These are phyloP conservation scores for Drosophila vallismaia DNA, from an alignment of 2,888 invertebrate species.

Conservation along the genomic window DNA sequence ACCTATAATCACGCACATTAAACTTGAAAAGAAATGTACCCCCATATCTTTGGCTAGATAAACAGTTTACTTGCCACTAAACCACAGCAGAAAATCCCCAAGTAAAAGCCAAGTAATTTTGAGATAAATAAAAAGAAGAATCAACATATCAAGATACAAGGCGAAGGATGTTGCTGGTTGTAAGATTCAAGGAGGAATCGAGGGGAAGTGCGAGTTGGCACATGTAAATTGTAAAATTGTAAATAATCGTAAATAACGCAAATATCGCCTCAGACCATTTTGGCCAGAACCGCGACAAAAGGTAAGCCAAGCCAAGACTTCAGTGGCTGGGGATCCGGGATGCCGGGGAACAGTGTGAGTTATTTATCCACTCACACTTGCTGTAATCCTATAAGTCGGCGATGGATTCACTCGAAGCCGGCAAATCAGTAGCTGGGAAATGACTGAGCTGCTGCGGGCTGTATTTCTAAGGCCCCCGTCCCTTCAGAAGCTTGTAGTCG, in stretches of 20 bases:
- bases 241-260: slow-evolving; percentile 82
- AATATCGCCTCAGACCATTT: slow-evolving; percentile 78
- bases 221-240: slow-evolving; percentile 80
- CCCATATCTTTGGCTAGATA: slow-evolving; percentile 19
- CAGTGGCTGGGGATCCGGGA: slow-evolving; percentile 4
- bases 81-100: slow-evolving; percentile 45
- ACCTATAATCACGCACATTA: not conserved
- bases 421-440: slow-evolving; percentile 52
- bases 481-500: slow-evolving; percentile 48
- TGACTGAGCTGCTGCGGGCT: slow-evolving; percentile 51
- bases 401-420: slow-evolving; percentile 37
- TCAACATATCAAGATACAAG: slow-evolving; percentile 76
- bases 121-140: slow-evolving; percentile 63
- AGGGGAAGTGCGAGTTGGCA: slow-evolving; percentile 40
- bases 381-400: slow-evolving; percentile 61
- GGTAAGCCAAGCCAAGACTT: slow-evolving; percentile 43
- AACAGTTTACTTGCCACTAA: slow-evolving; percentile 44
- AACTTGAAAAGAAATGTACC: not conserved
- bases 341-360: slow-evolving; percentile 28
- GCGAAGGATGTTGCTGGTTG: slow-evolving; percentile 51
- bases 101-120: slow-evolving; percentile 64
- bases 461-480: slow-evolving; percentile 17
- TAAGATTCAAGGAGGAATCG: slow-evolving; percentile 4
- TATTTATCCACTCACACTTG: slow-evolving; percentile 67
- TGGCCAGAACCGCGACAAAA: slow-evolving; percentile 65